These are phyloP conservation scores for Spheniscus mendiculus DNA, from an alignment of 2,113 vertebrate species.

Conservation along the genomic window DNA sequence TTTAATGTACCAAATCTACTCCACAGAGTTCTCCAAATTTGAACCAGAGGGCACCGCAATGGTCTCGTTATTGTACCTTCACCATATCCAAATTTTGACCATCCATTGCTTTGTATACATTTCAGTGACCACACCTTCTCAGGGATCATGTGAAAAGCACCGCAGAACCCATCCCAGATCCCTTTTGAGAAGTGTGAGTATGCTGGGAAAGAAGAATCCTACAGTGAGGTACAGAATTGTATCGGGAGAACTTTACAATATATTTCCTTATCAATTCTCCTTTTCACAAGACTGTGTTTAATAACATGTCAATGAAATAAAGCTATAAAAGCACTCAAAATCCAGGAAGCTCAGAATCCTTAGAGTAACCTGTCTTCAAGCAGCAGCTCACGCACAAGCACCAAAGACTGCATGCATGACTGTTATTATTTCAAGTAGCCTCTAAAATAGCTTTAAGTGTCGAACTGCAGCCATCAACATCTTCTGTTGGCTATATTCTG, in stretches of 20 bases:
- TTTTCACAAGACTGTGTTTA: neutral
- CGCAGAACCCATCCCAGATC: neutral
- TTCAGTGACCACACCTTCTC: neutral
- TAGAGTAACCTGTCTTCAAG: neutral
- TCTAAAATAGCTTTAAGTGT: neutral
- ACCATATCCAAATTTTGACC: neutral
- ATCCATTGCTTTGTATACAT: neutral
- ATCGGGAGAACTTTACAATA: neutral
- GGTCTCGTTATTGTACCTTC: neutral
- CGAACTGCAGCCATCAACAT: conserved; percentile 6
- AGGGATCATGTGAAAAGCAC: neutral
- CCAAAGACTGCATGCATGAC: neutral
- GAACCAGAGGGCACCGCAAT: neutral
- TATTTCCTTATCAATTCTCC: conserved; percentile 18
- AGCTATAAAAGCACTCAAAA: neutral
- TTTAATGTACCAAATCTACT: neutral
- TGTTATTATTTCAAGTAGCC: neutral
- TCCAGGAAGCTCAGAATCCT: neutral
- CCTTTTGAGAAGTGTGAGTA: neutral
- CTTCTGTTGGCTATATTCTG: neutral
- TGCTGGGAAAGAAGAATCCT: neutral
- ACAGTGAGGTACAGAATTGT: neutral
- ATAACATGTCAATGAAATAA: neutral
- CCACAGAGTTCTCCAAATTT: neutral
- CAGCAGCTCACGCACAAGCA: conserved; percentile 17